Evolutionary conservation across 2,888 invertebrate genomes (phyloP).

Genomic region (Bibio marci): DNA sequence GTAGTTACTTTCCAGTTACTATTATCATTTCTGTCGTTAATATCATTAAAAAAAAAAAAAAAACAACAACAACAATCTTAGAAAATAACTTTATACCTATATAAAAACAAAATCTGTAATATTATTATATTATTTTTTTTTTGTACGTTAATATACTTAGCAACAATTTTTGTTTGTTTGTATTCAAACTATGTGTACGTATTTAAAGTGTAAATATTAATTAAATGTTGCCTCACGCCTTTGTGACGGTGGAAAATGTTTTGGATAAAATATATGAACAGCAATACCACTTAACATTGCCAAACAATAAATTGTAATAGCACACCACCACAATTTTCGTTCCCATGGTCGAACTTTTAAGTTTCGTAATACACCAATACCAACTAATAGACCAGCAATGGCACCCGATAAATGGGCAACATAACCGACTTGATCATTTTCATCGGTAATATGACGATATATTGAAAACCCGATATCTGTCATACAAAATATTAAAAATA

Average conservation of each 20-base stretch:
- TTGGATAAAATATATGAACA: slow-evolving; percentile 50
- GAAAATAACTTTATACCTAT: too few species aligned
- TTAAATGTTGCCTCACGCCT: neutral
- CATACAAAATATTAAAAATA: slow-evolving; percentile 63
- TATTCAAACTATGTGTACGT: too few species aligned
- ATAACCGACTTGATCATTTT: slow-evolving; percentile 71
- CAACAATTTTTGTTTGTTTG: too few species aligned
- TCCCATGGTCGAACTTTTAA: slow-evolving; percentile 67
- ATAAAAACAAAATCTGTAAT: too few species aligned
- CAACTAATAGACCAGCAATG: slow-evolving; percentile 64
- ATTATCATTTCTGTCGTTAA: too few species aligned
- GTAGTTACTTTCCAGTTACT: too few species aligned
- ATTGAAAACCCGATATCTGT: slow-evolving; percentile 82
- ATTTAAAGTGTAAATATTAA: too few species aligned
- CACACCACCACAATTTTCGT: slow-evolving; percentile 63
- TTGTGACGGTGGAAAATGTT: slow-evolving; percentile 30
- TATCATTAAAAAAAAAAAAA: too few species aligned
- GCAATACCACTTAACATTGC: slow-evolving; percentile 56
- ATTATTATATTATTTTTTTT: too few species aligned
- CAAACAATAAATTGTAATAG: slow-evolving; percentile 47
- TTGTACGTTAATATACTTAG: too few species aligned
- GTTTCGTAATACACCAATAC: slow-evolving; percentile 70
- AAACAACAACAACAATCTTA: too few species aligned
- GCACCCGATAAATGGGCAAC: slow-evolving; percentile 89
- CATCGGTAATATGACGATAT: slow-evolving; percentile 61